These are phyloP conservation scores for Chlorocebus sabaeus DNA, from an alignment of 2,113 vertebrate species.

Conservation along the genomic window DNA sequence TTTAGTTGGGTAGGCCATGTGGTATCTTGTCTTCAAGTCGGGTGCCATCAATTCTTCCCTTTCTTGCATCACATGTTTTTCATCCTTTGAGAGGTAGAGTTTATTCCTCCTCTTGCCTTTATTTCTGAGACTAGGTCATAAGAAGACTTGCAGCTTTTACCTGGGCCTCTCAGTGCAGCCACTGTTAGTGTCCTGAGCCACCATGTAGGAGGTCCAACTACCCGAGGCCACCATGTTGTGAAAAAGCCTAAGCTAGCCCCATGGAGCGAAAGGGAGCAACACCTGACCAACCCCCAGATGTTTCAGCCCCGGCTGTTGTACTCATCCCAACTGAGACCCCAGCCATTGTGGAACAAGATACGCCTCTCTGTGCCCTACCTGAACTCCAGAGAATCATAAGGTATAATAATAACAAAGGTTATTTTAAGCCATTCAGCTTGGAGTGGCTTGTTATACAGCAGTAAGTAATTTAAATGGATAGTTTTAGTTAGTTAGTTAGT, in stretches of 20 bases:
- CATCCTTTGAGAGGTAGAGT: background rate
- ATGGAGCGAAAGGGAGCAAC: background rate
- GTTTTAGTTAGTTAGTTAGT: background rate
- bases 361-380: background rate
- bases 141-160: background rate
- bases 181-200: background rate
- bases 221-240: background rate
- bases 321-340: background rate
- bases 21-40: background rate
- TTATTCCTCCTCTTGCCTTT: background rate
- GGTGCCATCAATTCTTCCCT: background rate
- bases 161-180: background rate
- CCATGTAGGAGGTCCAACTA: background rate
- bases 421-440: background rate
- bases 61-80: background rate
- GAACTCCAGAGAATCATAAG: background rate
- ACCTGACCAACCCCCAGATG: background rate
- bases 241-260: background rate
- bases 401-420: background rate
- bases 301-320: background rate
- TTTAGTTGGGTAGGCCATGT: background rate
- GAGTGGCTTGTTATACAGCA: background rate
- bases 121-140: background rate
- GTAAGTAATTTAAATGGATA: background rate
- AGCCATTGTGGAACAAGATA: background rate